Evolutionary conservation across 2,888 invertebrate species (phyloP), one percentile per base, ranked within the genome.

Genomic region (Serripes groenlandicus): DNA sequence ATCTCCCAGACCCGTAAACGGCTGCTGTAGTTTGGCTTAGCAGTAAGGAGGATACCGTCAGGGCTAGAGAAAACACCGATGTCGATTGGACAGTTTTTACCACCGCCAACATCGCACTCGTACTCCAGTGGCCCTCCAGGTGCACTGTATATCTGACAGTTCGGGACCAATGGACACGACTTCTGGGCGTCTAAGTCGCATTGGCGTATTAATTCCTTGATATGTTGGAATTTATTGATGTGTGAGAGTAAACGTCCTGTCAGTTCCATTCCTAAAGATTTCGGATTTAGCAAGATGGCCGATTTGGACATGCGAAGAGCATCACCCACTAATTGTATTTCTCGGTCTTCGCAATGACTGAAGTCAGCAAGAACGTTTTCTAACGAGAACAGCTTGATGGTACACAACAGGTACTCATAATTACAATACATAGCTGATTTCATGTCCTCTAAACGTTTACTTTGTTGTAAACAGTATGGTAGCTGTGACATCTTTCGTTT

Each of bases 351-450:
- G 35, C 83, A 79, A 35, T 91, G 52, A 42, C 85, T 84, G 92
- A 98, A 99, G 94, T 99, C 99, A 3, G 98, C 97, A 4, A 99
- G 95, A 0, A 99, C 97, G 0, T 98, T 97, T 94, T 99, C 99
- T n/a, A 99, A 95, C 0, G 99, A 98, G 91, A 98, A 98, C 91
- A 98, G 98, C 88, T 97, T 97, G 1, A 99, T 96, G 93, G 99
- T 99, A 0, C 98, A 98, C 93, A 98, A 98, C 0, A 99, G 95
- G 98, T 99, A 99, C 92, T 98, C 97, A 94, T 99, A 99, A 95
- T 99, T 99, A 95, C 99, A 99, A 0, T 99, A 96, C 0, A 99
- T 98, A 92, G 98, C 96, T 35, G 97, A 97, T 93, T 98, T 98
- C 23, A 99, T 95, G 94, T 99, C 98, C 73, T 97, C 97, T 93